Conservation (phyloP, 2,888 invertebrate genomes). For the Drosophila limbata region DNA sequence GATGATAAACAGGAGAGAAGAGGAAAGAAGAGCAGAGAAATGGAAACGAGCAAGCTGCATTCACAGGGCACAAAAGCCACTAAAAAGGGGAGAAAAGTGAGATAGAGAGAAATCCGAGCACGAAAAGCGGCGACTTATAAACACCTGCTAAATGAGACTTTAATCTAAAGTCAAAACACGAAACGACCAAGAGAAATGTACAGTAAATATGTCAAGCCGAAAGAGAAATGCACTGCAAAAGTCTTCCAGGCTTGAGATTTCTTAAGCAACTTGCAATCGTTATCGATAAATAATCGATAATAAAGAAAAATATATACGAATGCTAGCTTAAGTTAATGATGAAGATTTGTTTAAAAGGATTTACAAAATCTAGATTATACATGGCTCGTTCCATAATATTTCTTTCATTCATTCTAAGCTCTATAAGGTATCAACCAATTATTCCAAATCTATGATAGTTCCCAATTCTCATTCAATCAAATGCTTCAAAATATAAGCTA, state of each 20-base stretch:
- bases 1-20: slow-evolving; percentile 8
- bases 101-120: slow-evolving; percentile 2
- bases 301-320: too few species aligned
- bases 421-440: background rate
- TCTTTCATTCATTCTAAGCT: too few species aligned
- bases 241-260: background rate
- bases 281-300: background rate
- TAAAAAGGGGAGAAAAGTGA: slow-evolving; percentile 15
- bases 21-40: slow-evolving; percentile 13
- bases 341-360: background rate
- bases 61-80: slow-evolving; percentile 41
- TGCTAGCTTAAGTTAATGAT: background rate
- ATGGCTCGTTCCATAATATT: too few species aligned
- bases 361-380: too few species aligned
- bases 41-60: slow-evolving; percentile 35
- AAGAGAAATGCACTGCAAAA: slow-evolving; percentile 3
- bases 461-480: slow-evolving; percentile 17
- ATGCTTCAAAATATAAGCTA: slow-evolving; percentile 7
- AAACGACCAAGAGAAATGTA: slow-evolving; percentile 9
- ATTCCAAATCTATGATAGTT: background rate
- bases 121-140: slow-evolving; percentile 38
- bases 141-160: slow-evolving; percentile 64
- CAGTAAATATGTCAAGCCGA: background rate
- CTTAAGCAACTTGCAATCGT: background rate
- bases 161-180: slow-evolving; percentile 38